A percentile compares a stretch with the other conserved stretches of the same genome.
These are phyloP conservation scores for Macroramphosus scolopax DNA, from an alignment of 2,797 vertebrate genomes.

Conservation along the genomic window DNA sequence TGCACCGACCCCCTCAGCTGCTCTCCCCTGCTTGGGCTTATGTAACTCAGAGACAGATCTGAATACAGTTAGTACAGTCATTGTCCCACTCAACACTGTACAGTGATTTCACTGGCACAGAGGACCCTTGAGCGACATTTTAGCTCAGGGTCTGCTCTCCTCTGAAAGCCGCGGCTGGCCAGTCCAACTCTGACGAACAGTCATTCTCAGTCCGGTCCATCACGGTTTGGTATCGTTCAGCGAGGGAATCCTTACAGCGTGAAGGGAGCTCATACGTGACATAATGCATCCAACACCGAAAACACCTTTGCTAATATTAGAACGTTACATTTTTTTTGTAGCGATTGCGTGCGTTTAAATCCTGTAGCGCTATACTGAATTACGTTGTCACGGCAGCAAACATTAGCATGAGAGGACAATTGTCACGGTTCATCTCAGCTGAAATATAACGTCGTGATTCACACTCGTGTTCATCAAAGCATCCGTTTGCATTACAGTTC, in stretches of 20 bases:
- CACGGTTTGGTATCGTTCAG: constrained; percentile 20
- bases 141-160: constrained; percentile 49
- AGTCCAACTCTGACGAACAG: constrained; percentile 43
- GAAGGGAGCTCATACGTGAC: constrained; percentile 37
- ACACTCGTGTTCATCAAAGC: no score
- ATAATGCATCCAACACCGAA: constrained; percentile 15
- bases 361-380: no score
- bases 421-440: no score
- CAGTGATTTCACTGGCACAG: constrained; percentile 56
- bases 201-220: constrained; percentile 41
- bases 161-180: constrained; percentile 50
- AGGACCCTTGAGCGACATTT: constrained; percentile 73
- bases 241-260: constrained; percentile 43
- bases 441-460: no score
- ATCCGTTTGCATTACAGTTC: no score
- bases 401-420: no score
- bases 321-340: no score
- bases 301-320: no score
- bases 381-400: no score
- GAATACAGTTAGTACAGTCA: constrained; percentile 77
- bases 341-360: no score
- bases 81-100: constrained; percentile 74
- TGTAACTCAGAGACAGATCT: constrained; percentile 71
- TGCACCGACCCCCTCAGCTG: constrained; percentile 65
- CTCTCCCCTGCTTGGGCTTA: constrained; percentile 62